Evolutionary conservation across 2,113 vertebrate genomes (phyloP), one percentile per base, ranked within the genome.

Genomic region (Aldabrachelys gigantea): DNA sequence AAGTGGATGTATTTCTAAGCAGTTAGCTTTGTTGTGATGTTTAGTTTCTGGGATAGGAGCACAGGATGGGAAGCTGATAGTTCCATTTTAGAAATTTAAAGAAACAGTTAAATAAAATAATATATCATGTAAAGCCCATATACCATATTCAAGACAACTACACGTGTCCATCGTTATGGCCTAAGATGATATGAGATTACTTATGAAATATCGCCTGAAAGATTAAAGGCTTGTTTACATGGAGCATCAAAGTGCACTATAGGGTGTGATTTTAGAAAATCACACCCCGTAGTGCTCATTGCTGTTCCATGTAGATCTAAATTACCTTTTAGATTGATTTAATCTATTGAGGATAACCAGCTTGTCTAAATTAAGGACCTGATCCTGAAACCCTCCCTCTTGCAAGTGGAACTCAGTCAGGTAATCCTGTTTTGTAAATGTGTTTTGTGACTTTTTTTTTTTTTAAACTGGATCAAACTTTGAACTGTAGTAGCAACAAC

Each of bases 401-500:
- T 89, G 41, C 13, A 3, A 1, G 1, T 24, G 69, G 44, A 62
- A 4, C 35, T 4, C 25, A 84, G 13, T 62, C 25, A 75, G 31
- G 57, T 3, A 82, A n/a, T 65, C 52, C 0, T 0, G 7, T 80
- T 31, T 27, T 80, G 1, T 62, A 49, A 72, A 35, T 5, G 4
- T 49, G 12, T 8, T 76, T 22, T 54, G 41, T 72, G 57, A 21
- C 24, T 85, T 19, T 27, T 76, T 4, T 59, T 59, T 16, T 72
- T 38, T n/a, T 4, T 21, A 56, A 29, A 25, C 24, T 0, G 0
- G 9, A 25, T 41, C 25, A 29, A 19, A 16, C 59, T 82, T 65
- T 75, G 16, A 19, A 65, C 57, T 5, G 0, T 0, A 47, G 0
- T 0, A 21, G 31, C 62, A 85, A 41, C 47, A 21, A 27, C 0